These are phyloP conservation scores for Acrocera orbiculus DNA, from an alignment of 2,888 invertebrate species.

Conservation along the genomic window DNA sequence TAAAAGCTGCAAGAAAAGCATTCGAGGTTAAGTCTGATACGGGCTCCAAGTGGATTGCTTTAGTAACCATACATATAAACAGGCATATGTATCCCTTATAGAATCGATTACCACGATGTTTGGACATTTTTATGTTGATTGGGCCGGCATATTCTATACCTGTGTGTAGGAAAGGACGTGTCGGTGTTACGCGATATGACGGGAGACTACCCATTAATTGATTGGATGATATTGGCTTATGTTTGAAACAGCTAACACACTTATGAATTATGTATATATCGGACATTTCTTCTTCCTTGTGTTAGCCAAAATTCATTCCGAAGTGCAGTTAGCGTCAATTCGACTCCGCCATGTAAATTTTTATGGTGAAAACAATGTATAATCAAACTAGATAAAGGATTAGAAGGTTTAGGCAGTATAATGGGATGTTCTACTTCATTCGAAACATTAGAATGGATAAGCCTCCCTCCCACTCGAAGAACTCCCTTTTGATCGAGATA, in stretches of 20 bases:
- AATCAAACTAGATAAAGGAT: not conserved
- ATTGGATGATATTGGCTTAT: not conserved
- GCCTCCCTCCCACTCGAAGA: not conserved
- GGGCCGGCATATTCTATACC: not conserved
- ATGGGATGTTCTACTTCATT: not conserved
- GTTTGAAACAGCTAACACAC: not conserved
- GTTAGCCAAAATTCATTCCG: not conserved
- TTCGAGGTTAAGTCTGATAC: not conserved
- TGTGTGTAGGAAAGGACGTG: not conserved
- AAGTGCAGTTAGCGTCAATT: not conserved
- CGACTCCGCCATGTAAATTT: not conserved
- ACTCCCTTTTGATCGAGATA: not conserved
- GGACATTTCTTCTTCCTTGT: not conserved
- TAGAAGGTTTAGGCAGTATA: not conserved
- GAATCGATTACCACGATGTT: not conserved
- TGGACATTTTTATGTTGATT: not conserved
- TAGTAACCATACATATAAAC: not conserved
- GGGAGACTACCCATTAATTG: constrained; percentile 1
- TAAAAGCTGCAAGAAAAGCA: not conserved
- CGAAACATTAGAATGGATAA: not conserved
- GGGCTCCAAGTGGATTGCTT: not conserved
- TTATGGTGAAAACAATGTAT: not conserved
- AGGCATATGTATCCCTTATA: not conserved
- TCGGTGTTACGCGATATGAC: not conserved
- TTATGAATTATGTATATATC: not conserved